Percentiles rank a stretch among this genome's conserved stretches.
Conservation (phyloP, 2,113 vertebrate species). For the Rattus norvegicus region DNA sequence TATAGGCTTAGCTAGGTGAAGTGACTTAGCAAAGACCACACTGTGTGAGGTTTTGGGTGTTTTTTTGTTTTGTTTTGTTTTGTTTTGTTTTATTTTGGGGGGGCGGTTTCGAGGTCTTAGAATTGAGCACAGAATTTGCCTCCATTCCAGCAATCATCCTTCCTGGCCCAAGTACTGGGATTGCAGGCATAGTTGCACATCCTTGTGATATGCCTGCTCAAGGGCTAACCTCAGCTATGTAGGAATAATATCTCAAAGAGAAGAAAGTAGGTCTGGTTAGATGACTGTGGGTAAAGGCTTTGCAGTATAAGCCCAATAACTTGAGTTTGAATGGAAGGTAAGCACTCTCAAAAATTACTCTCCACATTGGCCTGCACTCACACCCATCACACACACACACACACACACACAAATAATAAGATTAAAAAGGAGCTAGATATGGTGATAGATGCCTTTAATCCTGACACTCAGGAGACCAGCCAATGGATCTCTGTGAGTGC, state of each 20-base stretch:
- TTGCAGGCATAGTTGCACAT: neutral
- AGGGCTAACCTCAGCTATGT: neutral
- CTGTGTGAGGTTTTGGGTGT: neutral
- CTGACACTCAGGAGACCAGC: neutral
- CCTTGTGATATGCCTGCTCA: neutral
- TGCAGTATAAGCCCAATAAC: neutral
- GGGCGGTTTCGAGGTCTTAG: neutral
- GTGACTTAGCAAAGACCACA: constrained; percentile 12
- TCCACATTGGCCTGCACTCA: neutral
- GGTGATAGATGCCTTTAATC: neutral
- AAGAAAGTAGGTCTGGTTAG: neutral
- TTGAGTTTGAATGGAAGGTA: neutral
- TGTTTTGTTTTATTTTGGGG: neutral
- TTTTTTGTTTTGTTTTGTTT: no score
- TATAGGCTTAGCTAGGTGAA: neutral
- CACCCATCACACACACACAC: neutral
- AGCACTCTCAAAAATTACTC: no score
- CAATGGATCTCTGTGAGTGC: no score
- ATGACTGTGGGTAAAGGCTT: neutral
- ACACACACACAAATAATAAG: neutral
- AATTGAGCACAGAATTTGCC: neutral
- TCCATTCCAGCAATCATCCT: neutral
- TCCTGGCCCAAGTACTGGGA: neutral
- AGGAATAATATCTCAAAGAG: neutral
- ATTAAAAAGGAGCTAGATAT: neutral